Evolutionary conservation across 2,113 vertebrate genomes (phyloP), one percentile per base, ranked within the genome.

Genomic region (Acinonyx jubatus): DNA sequence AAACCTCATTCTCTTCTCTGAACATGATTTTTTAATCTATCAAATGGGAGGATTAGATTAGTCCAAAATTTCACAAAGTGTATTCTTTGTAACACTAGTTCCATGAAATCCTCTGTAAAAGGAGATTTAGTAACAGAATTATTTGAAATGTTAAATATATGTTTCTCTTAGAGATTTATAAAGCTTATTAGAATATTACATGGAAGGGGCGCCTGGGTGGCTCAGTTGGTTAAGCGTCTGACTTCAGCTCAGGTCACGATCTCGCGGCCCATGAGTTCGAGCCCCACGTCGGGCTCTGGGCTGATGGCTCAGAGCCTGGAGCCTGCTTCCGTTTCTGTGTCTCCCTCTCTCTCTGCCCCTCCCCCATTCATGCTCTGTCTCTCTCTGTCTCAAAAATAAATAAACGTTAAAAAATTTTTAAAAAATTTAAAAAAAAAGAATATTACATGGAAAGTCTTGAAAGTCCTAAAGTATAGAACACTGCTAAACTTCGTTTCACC

Each of bases 131-230:
- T 33, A 86, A 18, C 38, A 33, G 79, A 89, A 71, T 76, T 4
- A 52, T 88, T 88, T 92, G 7, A 48, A 88, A 88, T 92, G 33
- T 48, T 38, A 68, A 88, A 88, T 57, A 66, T 94, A 45, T 25
- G 71, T 93, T 68, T 71, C 16, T 92, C 1, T 69, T 89, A 65
- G 45, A 93, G 10, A 41, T 57, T 71, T 85, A 65, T 27, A 65
- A 80, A 38, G 36, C 29, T 65, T 27, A 78, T 29, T 69, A 83
- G 29, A 50, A 1, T 63, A 76, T 52, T 91, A 90, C 27, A 65
- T 13, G 31, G 84, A 15, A 41, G 41, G 41, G 41, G 41, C 1
- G 5, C 41, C 41, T 41, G 41, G 41, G 41, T 41, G 41, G 41
- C 41, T 6, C 41, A 41, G 41, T 41, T 6, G 41, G 41, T 41